Evolutionary conservation across 2,113 vertebrate species (phyloP).

Genomic region (Siniperca knerii): DNA sequence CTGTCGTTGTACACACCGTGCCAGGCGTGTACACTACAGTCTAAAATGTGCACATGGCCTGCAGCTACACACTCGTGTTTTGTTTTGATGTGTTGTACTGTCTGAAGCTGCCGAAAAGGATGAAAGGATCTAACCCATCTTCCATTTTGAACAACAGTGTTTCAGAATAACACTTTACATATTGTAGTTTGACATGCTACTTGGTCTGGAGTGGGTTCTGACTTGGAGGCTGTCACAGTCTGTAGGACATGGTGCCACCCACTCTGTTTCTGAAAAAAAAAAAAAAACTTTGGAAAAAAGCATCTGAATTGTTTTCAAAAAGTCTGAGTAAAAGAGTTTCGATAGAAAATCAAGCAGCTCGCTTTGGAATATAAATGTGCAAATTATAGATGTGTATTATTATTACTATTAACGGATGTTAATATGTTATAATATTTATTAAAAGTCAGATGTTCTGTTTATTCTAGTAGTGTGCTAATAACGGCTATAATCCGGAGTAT

Average conservation of each 20-base stretch:
- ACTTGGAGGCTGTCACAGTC: background rate
- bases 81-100: constrained; percentile 3
- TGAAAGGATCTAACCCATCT: background rate
- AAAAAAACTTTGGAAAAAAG: background rate
- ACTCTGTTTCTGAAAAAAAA: background rate
- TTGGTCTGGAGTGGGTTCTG: background rate
- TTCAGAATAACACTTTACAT: background rate
- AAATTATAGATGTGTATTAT: background rate
- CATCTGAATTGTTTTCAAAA: background rate
- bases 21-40: too few species aligned
- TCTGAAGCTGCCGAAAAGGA: background rate
- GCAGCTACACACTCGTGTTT: background rate
- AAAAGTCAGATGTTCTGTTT: background rate
- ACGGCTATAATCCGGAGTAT: background rate
- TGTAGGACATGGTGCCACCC: background rate
- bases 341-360: background rate
- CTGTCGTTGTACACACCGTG: background rate
- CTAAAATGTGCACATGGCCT: background rate
- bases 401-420: background rate
- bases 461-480: background rate
- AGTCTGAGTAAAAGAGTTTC: background rate
- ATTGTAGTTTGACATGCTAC: background rate
- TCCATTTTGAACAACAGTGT: background rate
- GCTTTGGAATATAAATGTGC: background rate
- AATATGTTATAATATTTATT: background rate